Evolutionary conservation across 2,888 invertebrate species (phyloP).

Genomic region (Brachyptera risi): DNA sequence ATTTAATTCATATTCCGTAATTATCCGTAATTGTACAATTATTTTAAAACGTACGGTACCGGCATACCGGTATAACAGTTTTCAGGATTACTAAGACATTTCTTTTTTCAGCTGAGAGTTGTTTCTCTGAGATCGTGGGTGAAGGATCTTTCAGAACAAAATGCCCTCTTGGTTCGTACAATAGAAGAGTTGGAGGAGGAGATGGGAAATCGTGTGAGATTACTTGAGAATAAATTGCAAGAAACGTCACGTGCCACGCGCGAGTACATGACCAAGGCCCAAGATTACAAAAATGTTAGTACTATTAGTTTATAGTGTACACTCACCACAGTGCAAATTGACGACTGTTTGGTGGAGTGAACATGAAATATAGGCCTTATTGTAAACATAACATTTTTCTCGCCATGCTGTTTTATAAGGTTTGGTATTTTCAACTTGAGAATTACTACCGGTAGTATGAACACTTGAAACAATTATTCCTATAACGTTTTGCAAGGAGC

Average conservation of each 20-base stretch:
- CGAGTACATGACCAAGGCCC: conserved; percentile 37
- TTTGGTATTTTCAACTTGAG: no score
- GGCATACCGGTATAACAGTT: no score
- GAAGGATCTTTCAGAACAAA: conserved; percentile 62
- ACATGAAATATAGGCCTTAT: no score
- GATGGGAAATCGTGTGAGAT: conserved; percentile 54
- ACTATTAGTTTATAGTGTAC: no score
- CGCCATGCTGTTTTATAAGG: no score
- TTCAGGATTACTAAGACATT: neutral
- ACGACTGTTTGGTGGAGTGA: no score
- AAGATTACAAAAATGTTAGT: conserved; percentile 3
- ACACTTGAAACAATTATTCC: no score
- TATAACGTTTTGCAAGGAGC: no score
- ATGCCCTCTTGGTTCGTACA: conserved; percentile 59
- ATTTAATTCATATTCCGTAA: neutral
- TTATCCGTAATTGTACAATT: neutral
- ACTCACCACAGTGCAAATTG: no score
- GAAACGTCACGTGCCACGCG: conserved; percentile 45
- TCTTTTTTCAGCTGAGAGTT: conserved; percentile 55
- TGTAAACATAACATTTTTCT: no score
- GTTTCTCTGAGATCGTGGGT: conserved; percentile 62
- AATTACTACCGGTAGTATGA: no score
- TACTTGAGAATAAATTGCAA: conserved; percentile 52
- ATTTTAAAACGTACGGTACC: no score
- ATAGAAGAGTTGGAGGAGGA: conserved; percentile 65